phyloP scores from a whole-genome alignment of 2,797 vertebrate genomes.

The Falco naumanni region DNA sequence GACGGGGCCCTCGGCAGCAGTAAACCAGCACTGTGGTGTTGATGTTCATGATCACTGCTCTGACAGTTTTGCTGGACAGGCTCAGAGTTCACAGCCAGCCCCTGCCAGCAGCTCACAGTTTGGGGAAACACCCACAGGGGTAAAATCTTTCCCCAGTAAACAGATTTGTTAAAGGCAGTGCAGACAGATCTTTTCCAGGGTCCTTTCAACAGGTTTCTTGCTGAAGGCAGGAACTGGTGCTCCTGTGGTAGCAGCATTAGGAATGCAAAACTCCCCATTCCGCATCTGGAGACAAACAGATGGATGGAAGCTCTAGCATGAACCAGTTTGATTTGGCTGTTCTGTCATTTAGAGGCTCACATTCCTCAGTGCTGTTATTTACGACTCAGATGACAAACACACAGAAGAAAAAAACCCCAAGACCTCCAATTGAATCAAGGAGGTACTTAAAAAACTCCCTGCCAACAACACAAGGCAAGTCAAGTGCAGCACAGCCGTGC shows the following conservation, averaged over 20 bases:
- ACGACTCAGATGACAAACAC: not conserved
- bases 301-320: not conserved
- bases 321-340: not conserved
- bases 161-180: not conserved
- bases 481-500: not conserved
- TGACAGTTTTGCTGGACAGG: not conserved
- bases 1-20: not conserved
- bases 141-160: not conserved
- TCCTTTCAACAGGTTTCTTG: not conserved
- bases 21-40: not conserved
- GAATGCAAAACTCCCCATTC: not conserved
- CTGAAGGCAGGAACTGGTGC: not conserved
- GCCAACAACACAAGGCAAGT: not conserved
- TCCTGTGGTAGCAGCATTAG: not conserved
- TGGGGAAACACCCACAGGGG: not conserved
- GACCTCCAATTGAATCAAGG: not conserved
- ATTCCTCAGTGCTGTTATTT: not conserved
- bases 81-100: not conserved
- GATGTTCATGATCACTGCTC: not conserved
- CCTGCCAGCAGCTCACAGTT: not conserved
- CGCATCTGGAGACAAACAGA: not conserved
- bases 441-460: not conserved
- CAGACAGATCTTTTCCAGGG: not conserved
- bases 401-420: not conserved
- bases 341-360: not conserved